Base-by-base conservation (phyloP, 64 coral and sea anemone genomes). In the Actinia tenebrosa region DNA sequence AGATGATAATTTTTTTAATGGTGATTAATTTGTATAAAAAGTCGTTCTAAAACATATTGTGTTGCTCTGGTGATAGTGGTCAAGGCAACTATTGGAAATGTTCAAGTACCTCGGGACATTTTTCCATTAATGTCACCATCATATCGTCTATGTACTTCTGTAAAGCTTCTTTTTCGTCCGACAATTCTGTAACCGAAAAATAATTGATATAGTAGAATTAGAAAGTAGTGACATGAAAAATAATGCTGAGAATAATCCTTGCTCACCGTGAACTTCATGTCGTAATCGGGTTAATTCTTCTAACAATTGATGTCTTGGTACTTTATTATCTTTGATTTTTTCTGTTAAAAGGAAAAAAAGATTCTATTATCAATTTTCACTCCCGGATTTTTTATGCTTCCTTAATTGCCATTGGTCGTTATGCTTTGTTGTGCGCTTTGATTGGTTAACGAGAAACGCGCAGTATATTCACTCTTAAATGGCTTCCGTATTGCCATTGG, bases 261-360 rank as follows among this genome's bases (percentile, higher is more conserved):
- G 69, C 86, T 87, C 16, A 92, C 91, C 86, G 8, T 60, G 80
- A 52, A 89, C 43, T 88, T 92, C 86, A 58, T 92, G 66, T 23
- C 80, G 78, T 42, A 92, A 56, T 16, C 91, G 80, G 25, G 91
- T 92, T 44, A 92, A 84, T 85, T 92, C 91, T 37, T 60, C 87
- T 59, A 84, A 84, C 10, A 92, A 80, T 78, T 88, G 84, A 64
- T 94, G 80, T 16, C 79, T 50, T 3, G 93, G 86, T 53, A 89
- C 82, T 90, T 94, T 89, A 20, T 78, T 94, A 45, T 94, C 88
- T 44, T 86, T 79, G 10, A 87, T 84, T 78, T 87, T 91, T 75
- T 87, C 88, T 42, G 23, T 19, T 3, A 88, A 44, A 53, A 26
- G 23, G n/a, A 68, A 54, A 50, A 78, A 18, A 27, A 10, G 3